Base-by-base conservation (phyloP, 2,113 vertebrate genomes). In the Tragelaphus strepsiceros region DNA sequence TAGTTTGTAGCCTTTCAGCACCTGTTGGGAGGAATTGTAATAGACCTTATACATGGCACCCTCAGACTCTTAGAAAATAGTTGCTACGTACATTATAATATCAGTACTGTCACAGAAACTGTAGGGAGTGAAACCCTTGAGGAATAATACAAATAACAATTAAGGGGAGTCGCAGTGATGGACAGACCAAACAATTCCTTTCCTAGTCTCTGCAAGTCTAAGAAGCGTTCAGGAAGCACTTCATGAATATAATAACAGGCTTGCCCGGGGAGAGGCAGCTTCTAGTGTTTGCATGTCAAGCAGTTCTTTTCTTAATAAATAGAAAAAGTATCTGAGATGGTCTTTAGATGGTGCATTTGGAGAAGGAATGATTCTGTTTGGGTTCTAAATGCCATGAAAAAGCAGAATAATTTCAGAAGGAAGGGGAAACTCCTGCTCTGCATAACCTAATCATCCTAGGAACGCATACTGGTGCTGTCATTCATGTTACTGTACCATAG, bases 221-320 rank as follows among this genome's bases (percentile, higher is more conserved):
- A 84, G 94, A 92, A 93, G 54, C 2, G 96, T 98, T 98, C 96
- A 81, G 15, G 67, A 98, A 97, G 96, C 87, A 97, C 53, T 92
- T 98, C 71, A 77, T 97, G 92, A 97, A 88, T 24, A 2, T 97
- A 98, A 94, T 91, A 98, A 95, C 54, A 96, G 90, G 81, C 32
- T 58, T 96, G 74, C 92, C 96, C 51, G 71, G 97, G 96, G 32
- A 53, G 61, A 92, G 54, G 86, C 78, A 46, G 84, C 77, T 95
- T 12, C 62, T 92, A 35, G 80, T 61, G 35, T 67, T 94, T 98
- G 61, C 96, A 26, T 96, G 90, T 97, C 96, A 96, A 96, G 62
- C 35, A 83, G 95, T 97, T 98, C 56, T 77, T 39, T 90, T 97
- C 71, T 94, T 98, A 98, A 98, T 98, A 97, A 98, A 95, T 96